phyloP scores from a whole-genome alignment of 2,797 vertebrate genomes.

The Poeciliopsis gracilis region DNA sequence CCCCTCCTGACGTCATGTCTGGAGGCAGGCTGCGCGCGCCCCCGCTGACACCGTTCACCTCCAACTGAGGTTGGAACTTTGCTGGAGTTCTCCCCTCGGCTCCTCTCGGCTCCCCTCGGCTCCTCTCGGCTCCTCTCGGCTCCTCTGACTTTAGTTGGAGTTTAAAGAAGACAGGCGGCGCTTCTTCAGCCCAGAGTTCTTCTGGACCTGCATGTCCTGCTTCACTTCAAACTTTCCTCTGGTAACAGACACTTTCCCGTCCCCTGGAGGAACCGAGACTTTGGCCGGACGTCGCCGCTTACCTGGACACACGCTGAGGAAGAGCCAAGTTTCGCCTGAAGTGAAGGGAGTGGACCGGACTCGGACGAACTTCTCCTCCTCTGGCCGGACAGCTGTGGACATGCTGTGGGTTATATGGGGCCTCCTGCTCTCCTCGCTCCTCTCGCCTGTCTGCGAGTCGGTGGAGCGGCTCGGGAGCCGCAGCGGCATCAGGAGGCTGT shows the following conservation, averaged over 20 bases:
- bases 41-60: not conserved
- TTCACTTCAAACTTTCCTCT: conserved; percentile 19
- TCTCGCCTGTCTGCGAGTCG: conserved; percentile 71
- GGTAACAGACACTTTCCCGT: not conserved
- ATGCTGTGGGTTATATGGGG: conserved; percentile 85
- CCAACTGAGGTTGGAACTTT: conserved; percentile 76
- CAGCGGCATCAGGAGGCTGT: conserved; percentile 82
- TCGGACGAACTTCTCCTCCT: not conserved
- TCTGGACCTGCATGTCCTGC: not conserved
- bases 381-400: conserved; percentile 11
- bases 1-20: conserved; percentile 89
- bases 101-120: conserved; percentile 36
- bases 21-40: conserved; percentile 82
- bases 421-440: conserved; percentile 76
- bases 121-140: conserved; percentile 39
- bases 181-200: not conserved
- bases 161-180: conserved; percentile 1
- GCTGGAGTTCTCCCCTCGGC: conserved; percentile 70
- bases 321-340: conserved; percentile 32
- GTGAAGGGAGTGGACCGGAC: conserved; percentile 36
- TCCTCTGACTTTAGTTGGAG: conserved; percentile 35
- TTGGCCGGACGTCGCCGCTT: conserved; percentile 18
- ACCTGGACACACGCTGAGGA: conserved; percentile 52
- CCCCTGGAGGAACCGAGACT: not conserved
- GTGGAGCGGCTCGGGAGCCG: conserved; percentile 74